These are phyloP conservation scores for Rugalucina vietnamica DNA, from an alignment of 2,888 invertebrate species.

Conservation along the genomic window DNA sequence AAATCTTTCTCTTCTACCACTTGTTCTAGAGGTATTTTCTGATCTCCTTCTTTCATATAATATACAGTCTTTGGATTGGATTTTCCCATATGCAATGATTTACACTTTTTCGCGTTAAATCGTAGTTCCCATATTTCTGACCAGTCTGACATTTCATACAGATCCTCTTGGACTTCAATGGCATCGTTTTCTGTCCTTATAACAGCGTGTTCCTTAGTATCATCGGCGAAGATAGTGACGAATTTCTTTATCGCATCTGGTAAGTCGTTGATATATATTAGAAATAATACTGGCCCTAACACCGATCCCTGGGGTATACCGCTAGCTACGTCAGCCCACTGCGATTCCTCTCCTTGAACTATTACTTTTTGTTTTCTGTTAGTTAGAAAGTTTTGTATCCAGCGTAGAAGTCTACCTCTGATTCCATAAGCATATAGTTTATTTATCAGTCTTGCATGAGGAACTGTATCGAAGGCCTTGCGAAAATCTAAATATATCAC, in stretches of 20 bases:
- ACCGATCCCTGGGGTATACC: constrained; percentile 34
- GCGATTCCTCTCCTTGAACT: constrained; percentile 4
- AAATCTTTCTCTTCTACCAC: constrained; percentile 5
- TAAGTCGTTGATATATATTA: constrained; percentile 28
- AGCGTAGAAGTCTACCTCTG: background rate
- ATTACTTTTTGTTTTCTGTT: constrained; percentile 25
- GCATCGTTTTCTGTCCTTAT: background rate
- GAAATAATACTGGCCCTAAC: constrained; percentile 11
- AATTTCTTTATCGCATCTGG: background rate
- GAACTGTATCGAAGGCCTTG: constrained; percentile 27
- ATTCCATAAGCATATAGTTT: constrained; percentile 17
- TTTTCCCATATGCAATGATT: background rate
- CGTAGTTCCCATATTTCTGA: background rate
- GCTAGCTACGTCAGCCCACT: constrained; percentile 17
- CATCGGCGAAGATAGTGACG: constrained; percentile 20
- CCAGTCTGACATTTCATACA: background rate
- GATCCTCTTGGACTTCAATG: background rate
- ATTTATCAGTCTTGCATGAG: constrained; percentile 4
- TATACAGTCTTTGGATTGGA: background rate
- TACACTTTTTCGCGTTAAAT: constrained; percentile 3
- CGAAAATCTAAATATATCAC: constrained; percentile 18
- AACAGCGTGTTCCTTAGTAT: background rate
- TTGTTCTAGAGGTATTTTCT: background rate
- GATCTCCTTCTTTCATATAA: constrained; percentile 1
- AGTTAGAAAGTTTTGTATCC: constrained; percentile 26